phyloP scores from a whole-genome alignment of 1,140 invertebrate species.

The Ceratitis capitata region DNA sequence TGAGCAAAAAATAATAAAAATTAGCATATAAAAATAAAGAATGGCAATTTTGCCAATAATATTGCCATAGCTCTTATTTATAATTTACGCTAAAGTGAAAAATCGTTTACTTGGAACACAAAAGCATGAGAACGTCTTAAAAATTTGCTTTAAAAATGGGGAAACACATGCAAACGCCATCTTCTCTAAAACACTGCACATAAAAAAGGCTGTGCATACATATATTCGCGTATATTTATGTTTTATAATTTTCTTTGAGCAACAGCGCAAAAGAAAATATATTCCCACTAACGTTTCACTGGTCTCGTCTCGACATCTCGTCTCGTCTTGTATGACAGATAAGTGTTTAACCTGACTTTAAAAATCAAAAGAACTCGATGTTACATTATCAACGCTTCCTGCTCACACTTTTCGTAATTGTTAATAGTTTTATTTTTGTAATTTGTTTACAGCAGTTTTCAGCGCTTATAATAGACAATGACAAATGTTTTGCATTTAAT shows the following conservation, averaged over 20 bases:
- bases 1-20: conserved; percentile 33
- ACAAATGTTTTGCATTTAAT: conserved; percentile 3
- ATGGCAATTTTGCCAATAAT: conserved; percentile 32
- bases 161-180: conserved; percentile 7
- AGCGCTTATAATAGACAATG: neutral
- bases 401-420: neutral
- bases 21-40: conserved; percentile 38
- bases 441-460: neutral
- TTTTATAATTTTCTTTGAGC: neutral
- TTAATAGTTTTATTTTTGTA: neutral
- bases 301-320: too few relatives aligned
- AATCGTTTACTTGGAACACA: conserved; percentile 29
- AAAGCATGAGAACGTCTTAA: neutral
- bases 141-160: neutral
- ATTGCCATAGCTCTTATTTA: conserved; percentile 14
- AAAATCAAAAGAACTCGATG: neutral
- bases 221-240: neutral
- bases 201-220: neutral
- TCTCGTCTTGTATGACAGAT: neutral
- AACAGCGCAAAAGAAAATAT: neutral
- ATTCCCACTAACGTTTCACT: neutral
- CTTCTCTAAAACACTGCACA: neutral
- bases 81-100: conserved; percentile 25
- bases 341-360: neutral
- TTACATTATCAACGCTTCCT: neutral